Percentiles rank a stretch among this genome's conserved stretches.
Evolutionary conservation across 2,797 vertebrate genomes (phyloP).

Genomic region (Botia almorhae): DNA sequence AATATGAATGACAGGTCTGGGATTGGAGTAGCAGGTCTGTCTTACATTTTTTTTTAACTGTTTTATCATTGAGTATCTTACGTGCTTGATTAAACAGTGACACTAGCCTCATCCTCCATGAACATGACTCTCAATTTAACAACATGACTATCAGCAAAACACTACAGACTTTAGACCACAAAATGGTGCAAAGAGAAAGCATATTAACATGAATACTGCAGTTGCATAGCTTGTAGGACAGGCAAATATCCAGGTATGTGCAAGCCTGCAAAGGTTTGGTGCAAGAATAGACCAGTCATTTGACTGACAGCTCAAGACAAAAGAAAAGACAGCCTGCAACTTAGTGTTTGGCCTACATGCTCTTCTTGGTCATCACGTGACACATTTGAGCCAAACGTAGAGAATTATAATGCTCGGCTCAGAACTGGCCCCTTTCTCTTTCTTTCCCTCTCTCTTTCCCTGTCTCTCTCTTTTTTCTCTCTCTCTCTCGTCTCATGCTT

Average conservation of each 20-base stretch:
- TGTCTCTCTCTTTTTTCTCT: too few relatives aligned
- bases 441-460: background rate
- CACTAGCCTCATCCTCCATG: constrained; percentile 1
- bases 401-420: background rate
- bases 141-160: background rate
- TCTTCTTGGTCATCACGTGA: constrained; percentile 5
- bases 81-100: constrained; percentile 22
- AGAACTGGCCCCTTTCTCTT: constrained; percentile 23
- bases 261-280: background rate
- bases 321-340: constrained; percentile 4
- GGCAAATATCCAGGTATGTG: background rate
- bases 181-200: constrained; percentile 1
- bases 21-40: background rate
- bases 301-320: constrained; percentile 1
- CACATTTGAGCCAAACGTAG: background rate
- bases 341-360: constrained; percentile 10
- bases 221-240: background rate
- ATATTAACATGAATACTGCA: background rate
- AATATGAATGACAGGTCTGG: background rate
- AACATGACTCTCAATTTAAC: background rate
- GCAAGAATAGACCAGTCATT: background rate
- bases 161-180: background rate
- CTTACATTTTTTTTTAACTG: background rate
- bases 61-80: constrained; percentile 4
- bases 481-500: background rate